phyloP scores from a whole-genome alignment of 2,113 vertebrate species.

The Camarhynchus parvulus region DNA sequence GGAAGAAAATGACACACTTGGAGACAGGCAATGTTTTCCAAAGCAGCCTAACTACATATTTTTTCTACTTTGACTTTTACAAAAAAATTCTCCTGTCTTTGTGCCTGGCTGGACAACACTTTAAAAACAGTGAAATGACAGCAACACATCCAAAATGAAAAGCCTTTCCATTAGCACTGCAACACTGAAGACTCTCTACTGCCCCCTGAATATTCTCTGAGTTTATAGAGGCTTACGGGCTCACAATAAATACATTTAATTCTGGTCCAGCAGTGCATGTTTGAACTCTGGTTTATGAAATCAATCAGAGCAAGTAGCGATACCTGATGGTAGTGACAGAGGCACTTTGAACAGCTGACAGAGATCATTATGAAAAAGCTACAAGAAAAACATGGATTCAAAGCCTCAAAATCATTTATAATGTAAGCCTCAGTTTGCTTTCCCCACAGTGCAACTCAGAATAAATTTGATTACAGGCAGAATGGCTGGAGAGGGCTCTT shows the following conservation, averaged over 20 bases:
- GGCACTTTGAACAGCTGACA: constrained; percentile 3
- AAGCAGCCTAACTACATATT: not conserved
- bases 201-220: constrained; percentile 19
- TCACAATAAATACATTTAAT: constrained; percentile 33
- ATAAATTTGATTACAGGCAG: constrained; percentile 43
- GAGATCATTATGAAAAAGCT: not conserved
- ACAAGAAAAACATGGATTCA: not conserved
- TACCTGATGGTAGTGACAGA: constrained; percentile 62
- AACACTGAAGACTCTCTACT: not conserved
- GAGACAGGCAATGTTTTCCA: not conserved
- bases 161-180: constrained; percentile 4
- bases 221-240: constrained; percentile 1
- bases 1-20: constrained; percentile 2
- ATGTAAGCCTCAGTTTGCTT: not conserved
- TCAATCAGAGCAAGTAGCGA: not conserved
- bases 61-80: not conserved
- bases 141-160: constrained; percentile 15
- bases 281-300: not conserved
- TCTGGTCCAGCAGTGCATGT: not conserved
- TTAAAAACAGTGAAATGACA: constrained; percentile 1
- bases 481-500: constrained; percentile 20
- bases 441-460: not conserved
- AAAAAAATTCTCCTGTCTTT: not conserved
- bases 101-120: not conserved
- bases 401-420: constrained; percentile 5